Evolutionary conservation across 2,888 invertebrate genomes (phyloP), one percentile per base, ranked within the genome.

Genomic region (Dynastes hyllus): DNA sequence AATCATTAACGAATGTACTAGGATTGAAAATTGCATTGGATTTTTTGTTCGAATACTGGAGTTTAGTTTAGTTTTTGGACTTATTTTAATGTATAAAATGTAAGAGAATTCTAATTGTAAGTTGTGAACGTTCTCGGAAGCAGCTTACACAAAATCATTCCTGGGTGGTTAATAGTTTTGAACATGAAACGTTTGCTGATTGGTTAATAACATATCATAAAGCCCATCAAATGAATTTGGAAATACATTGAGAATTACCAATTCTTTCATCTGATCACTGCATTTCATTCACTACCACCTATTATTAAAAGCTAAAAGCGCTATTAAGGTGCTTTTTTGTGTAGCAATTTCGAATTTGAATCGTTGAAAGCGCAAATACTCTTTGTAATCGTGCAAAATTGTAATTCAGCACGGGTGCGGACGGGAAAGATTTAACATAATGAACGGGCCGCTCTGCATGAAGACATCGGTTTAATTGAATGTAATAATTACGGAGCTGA

Each of bases 381-480:
- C 66, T 66, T 22, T 53, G 29, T 63, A 61, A 75, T 63, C 61
- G 73, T 75, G 16, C 63, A 75, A 75, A 63, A 75, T 75, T 50
- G 73, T 75, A 75, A 75, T 75, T 75, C 50, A 50, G 61, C 37
- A n/a, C 61, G 61, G 73, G 63, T 55, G 61, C 63, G 61, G 45
- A 75, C 61, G 27, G 61, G 73, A 32, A 75, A 75, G 73, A 61
- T 75, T 75, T 75, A 75, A 75, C 73, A 75, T 75, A 75, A 75
- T 75, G 61, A 75, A 75, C 73, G 61, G 61, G 45, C 61, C n/a
- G 61, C 27, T 32, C 32, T 40, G 29, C 53, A 78, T 78, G 73
- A 78, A 78, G 78, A 78, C 71, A 70, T 80, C 80, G 71, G 55
- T 77, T 80, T 82, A 82, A 81, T 82, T 82, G 81, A 82, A 79